phyloP scores from a whole-genome alignment of 1,140 invertebrate species.

The Wiebesia pumilae region DNA sequence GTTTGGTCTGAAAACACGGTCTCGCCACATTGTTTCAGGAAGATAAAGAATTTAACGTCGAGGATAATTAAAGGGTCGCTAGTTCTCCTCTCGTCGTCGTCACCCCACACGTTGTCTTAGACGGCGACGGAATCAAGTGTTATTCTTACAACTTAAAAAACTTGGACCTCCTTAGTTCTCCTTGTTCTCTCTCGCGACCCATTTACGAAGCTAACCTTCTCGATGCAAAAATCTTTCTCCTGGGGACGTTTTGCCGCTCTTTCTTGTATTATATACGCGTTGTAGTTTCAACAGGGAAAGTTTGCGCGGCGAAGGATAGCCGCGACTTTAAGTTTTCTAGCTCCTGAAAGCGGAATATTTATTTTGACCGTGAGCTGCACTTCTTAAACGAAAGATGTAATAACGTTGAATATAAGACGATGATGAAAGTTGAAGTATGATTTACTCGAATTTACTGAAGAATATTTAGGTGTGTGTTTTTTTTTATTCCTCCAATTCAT shows the following conservation, averaged over 20 bases:
- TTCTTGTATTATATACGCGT: not conserved
- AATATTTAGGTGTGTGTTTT: constrained; percentile 36
- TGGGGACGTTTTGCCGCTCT: constrained; percentile 59
- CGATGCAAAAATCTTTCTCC: constrained; percentile 55
- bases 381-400: constrained; percentile 23
- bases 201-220: not conserved
- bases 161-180: not conserved
- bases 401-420: constrained; percentile 30
- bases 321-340: constrained; percentile 9
- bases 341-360: constrained; percentile 17
- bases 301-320: constrained; percentile 17
- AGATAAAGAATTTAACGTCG: constrained; percentile 76
- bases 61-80: constrained; percentile 72
- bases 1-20: constrained; percentile 75
- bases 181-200: not conserved
- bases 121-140: not conserved
- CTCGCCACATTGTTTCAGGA: constrained; percentile 74
- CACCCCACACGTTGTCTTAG: not conserved
- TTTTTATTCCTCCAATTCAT: not conserved
- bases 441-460: constrained; percentile 39
- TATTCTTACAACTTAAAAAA: constrained; percentile 48
- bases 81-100: not conserved
- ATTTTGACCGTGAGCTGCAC: constrained; percentile 17
- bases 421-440: constrained; percentile 26
- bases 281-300: constrained; percentile 23